Conservation (phyloP, 2,797 vertebrate genomes). For the Loris lydekkerianus region DNA sequence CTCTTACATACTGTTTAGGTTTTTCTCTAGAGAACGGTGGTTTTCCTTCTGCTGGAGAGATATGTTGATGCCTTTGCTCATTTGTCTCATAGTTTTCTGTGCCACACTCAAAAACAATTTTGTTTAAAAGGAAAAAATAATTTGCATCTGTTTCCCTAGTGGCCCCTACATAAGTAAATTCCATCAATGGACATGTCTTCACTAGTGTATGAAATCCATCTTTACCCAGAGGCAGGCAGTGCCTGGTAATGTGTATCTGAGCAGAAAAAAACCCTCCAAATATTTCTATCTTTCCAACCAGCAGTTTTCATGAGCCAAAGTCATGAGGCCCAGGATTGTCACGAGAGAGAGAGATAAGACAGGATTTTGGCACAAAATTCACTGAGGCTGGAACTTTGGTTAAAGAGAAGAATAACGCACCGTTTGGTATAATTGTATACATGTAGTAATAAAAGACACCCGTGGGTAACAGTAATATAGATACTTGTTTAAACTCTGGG, state of each 20-base stretch:
- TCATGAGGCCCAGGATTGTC: background rate
- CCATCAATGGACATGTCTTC: background rate
- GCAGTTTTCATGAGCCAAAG: slow-evolving; percentile 4
- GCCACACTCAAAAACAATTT: background rate
- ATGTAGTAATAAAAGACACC: background rate
- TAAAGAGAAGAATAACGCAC: background rate
- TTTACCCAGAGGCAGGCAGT: slow-evolving; percentile 28
- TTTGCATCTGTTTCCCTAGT: background rate
- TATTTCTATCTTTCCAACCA: background rate
- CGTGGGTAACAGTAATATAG: too few relatives aligned
- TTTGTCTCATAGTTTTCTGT: background rate
- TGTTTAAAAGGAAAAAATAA: slow-evolving; percentile 41
- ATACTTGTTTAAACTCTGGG: background rate
- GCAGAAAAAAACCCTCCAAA: background rate
- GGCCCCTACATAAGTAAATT: background rate
- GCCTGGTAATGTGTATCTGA: slow-evolving; percentile 33
- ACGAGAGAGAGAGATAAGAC: slow-evolving; percentile 60
- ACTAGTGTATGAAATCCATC: background rate
- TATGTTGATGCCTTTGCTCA: background rate
- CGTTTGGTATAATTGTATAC: background rate
- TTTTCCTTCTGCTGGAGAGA: slow-evolving; percentile 46
- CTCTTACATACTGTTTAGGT: slow-evolving; percentile 38
- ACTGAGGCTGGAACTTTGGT: background rate
- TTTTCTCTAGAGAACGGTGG: slow-evolving; percentile 47
- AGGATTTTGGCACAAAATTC: slow-evolving; percentile 27